Evolutionary conservation across 1,140 invertebrate genomes (phyloP).

Genomic region (Orius insidiosus): DNA sequence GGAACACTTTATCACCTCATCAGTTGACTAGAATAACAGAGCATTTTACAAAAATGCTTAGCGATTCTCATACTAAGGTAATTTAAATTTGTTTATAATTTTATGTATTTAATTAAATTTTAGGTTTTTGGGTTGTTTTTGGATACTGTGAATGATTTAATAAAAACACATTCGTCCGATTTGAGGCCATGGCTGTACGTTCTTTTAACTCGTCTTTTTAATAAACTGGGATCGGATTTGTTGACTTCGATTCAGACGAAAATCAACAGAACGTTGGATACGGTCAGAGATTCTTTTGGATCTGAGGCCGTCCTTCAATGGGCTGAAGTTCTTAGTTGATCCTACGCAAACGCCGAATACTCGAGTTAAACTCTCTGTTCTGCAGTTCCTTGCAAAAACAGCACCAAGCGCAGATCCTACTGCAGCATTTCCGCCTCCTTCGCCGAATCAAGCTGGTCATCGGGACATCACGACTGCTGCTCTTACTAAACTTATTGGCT

Average conservation of each 20-base stretch:
- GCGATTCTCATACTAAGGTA: constrained; percentile 88
- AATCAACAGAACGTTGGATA: constrained; percentile 68
- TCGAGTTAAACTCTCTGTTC: constrained; percentile 59
- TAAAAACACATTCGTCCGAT: constrained; percentile 68
- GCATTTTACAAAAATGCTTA: constrained; percentile 89
- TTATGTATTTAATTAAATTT: no score
- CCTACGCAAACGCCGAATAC: constrained; percentile 76
- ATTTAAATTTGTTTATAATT: no score
- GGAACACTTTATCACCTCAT: constrained; percentile 43
- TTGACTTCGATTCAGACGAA: constrained; percentile 70
- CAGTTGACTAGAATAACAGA: constrained; percentile 72
- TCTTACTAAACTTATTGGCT: constrained; percentile 38
- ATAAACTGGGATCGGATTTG: constrained; percentile 78
- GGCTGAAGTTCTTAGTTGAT: constrained; percentile 59
- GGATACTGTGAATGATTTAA: constrained; percentile 77
- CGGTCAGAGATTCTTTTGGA: constrained; percentile 40
- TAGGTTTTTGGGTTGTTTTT: constrained; percentile 79
- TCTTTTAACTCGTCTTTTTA: constrained; percentile 55
- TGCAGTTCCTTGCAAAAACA: constrained; percentile 56
- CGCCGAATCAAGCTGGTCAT: not conserved
- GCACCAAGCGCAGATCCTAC: constrained; percentile 34
- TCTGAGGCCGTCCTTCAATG: constrained; percentile 13
- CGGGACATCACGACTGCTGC: constrained; percentile 37
- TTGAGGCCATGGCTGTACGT: constrained; percentile 84
- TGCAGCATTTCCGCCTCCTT: constrained; percentile 24